These are phyloP conservation scores for Atta texana DNA, from an alignment of 1,140 invertebrate species.

Conservation along the genomic window DNA sequence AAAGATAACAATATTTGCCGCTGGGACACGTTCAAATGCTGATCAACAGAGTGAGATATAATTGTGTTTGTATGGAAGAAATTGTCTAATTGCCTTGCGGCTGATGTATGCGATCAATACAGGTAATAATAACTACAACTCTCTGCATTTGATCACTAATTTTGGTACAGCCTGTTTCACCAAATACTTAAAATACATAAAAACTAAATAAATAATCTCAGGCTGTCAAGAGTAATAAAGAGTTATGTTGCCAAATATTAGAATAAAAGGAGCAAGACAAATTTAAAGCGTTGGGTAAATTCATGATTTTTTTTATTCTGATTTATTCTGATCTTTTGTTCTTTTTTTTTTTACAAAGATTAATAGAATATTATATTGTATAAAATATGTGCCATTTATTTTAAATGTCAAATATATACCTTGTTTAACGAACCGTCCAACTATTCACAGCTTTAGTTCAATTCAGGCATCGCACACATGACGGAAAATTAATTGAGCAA, in stretches of 20 bases:
- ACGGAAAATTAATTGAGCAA: conserved; percentile 29
- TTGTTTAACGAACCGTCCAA: conserved; percentile 24
- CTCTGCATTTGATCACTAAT: not conserved
- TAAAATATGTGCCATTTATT: not conserved
- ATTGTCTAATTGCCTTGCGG: conserved; percentile 22
- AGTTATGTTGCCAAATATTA: not conserved
- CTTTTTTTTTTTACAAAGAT: not conserved
- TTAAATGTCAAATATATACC: conserved; percentile 20
- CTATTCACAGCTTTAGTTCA: not conserved
- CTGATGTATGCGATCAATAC: not conserved
- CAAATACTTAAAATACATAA: not conserved
- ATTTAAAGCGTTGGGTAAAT: not conserved
- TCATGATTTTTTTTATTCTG: not conserved
- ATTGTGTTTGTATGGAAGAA: conserved; percentile 21
- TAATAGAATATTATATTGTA: conserved; percentile 11
- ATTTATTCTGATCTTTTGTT: not conserved
- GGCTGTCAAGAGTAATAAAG: not conserved
- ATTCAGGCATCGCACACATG: not conserved
- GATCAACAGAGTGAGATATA: conserved; percentile 6
- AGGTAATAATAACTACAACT: not conserved
- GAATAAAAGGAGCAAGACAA: not conserved
- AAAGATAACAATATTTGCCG: not conserved
- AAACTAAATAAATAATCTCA: not conserved
- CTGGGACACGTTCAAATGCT: not conserved
- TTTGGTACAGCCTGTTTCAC: not conserved